A percentile compares a stretch with the other conserved stretches of the same genome.
Conservation (phyloP, 2,113 vertebrate species). For the Forbesichthys papilliferus region DNA sequence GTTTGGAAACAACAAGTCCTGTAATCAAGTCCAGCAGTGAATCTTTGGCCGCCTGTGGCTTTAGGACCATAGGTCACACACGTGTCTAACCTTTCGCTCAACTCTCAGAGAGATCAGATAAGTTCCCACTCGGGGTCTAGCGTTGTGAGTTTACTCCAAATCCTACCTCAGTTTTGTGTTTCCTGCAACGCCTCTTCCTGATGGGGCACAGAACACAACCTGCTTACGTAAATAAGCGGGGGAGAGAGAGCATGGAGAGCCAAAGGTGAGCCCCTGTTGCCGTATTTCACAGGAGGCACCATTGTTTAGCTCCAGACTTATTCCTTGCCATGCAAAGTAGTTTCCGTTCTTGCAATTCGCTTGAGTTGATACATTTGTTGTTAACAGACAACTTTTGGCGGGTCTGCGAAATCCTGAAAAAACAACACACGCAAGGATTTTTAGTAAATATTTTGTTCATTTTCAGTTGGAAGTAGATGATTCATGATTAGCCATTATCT, state of each 20-base stretch:
- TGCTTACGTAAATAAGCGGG: slow-evolving; percentile 72
- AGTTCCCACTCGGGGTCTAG: slow-evolving; percentile 54
- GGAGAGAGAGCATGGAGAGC: slow-evolving; percentile 62
- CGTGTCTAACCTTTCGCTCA: slow-evolving; percentile 47
- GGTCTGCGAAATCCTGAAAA: slow-evolving; percentile 30
- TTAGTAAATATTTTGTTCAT: not conserved
- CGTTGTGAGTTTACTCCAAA: slow-evolving; percentile 50
- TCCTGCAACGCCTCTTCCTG: slow-evolving; percentile 77
- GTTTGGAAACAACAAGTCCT: slow-evolving; percentile 25
- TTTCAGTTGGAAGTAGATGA: too few relatives aligned
- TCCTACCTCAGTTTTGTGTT: slow-evolving; percentile 53
- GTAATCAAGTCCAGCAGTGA: slow-evolving; percentile 16
- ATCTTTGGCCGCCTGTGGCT: slow-evolving; percentile 24
- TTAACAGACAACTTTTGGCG: slow-evolving; percentile 50
- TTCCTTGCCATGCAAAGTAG: slow-evolving; percentile 70
- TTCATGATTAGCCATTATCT: too few relatives aligned
- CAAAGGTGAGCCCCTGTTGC: slow-evolving; percentile 72
- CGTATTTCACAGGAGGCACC: slow-evolving; percentile 72
- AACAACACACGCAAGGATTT: slow-evolving; percentile 35
- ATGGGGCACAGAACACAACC: slow-evolving; percentile 63
- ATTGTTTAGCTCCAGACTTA: slow-evolving; percentile 66
- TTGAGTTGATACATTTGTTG: slow-evolving; percentile 66
- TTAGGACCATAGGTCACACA: slow-evolving; percentile 37
- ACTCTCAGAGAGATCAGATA: slow-evolving; percentile 45
- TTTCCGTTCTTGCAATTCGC: slow-evolving; percentile 63